Evolutionary conservation across 2,797 vertebrate species (phyloP).

Genomic region (Neosilurus mollespiculum): DNA sequence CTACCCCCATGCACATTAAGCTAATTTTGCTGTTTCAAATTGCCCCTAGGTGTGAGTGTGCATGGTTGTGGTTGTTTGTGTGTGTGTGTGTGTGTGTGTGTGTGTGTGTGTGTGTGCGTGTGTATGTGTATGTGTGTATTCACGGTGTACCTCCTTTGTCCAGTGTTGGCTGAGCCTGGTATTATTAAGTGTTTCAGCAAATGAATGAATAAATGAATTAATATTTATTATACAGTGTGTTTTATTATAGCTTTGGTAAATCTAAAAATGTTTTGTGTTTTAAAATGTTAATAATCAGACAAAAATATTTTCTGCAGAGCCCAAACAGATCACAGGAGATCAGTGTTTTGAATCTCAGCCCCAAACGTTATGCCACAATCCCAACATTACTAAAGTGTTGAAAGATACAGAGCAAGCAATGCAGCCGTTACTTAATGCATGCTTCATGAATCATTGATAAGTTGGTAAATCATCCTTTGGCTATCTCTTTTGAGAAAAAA

Average conservation of each 20-base stretch:
- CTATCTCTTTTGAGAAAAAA: not conserved
- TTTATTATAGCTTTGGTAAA: not conserved
- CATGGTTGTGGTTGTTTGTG: too few species aligned
- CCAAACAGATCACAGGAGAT: not conserved
- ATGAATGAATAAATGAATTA: not conserved
- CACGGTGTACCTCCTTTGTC: too few species aligned
- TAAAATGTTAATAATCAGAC: not conserved
- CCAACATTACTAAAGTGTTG: not conserved
- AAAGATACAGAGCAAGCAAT: not conserved
- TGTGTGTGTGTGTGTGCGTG: too few species aligned
- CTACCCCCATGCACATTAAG: too few species aligned
- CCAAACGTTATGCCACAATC: not conserved
- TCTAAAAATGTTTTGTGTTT: not conserved
- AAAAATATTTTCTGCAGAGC: not conserved
- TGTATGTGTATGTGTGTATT: too few species aligned
- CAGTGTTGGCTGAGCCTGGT: too few species aligned
- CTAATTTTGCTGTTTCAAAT: too few species aligned
- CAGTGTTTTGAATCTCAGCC: not conserved
- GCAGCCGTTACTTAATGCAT: not conserved
- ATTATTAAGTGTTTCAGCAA: too few species aligned
- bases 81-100: too few species aligned
- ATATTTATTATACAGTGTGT: not conserved
- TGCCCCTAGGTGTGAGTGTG: too few species aligned
- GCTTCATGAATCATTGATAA: not conserved
- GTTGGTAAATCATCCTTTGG: not conserved